Evolutionary conservation across 2,888 invertebrate species (phyloP).

Genomic region (Germaria angustata): DNA sequence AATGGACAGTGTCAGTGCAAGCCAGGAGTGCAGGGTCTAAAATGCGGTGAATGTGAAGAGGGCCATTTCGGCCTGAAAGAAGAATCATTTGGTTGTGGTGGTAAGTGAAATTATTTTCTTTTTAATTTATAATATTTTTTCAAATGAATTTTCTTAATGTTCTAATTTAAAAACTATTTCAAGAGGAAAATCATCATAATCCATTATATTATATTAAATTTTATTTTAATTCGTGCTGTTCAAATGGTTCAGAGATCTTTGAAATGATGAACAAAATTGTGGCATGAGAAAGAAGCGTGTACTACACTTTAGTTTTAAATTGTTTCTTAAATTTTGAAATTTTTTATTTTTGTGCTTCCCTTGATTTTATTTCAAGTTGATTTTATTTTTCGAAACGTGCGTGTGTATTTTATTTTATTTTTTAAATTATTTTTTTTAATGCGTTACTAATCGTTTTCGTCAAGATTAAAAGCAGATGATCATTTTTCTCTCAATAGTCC

Average conservation of each 20-base stretch:
- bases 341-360: not conserved
- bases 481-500: slow-evolving; percentile 56
- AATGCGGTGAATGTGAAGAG: slow-evolving; percentile 87
- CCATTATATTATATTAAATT: slow-evolving; percentile 40
- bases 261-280: slow-evolving; percentile 8
- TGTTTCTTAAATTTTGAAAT: slow-evolving; percentile 30
- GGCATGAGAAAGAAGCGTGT: slow-evolving; percentile 1
- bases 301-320: slow-evolving; percentile 51
- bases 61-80: slow-evolving; percentile 85
- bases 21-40: slow-evolving; percentile 88
- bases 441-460: slow-evolving; percentile 49
- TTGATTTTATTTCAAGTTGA: slow-evolving; percentile 33
- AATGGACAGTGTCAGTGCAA: slow-evolving; percentile 91
- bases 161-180: slow-evolving; percentile 4
- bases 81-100: slow-evolving; percentile 74
- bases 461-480: slow-evolving; percentile 71
- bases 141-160: not conserved
- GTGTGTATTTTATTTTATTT: not conserved
- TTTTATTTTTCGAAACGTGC: slow-evolving; percentile 35
- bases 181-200: slow-evolving; percentile 45
- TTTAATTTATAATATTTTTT: not conserved
- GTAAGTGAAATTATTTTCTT: slow-evolving; percentile 72
- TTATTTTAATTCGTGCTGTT: slow-evolving; percentile 9
- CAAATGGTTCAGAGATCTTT: slow-evolving; percentile 10
- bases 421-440: not conserved